Percentiles rank a stretch among this genome's conserved stretches.
Evolutionary conservation across 2,888 invertebrate species (phyloP).

Genomic region (Thereva nobilitata): DNA sequence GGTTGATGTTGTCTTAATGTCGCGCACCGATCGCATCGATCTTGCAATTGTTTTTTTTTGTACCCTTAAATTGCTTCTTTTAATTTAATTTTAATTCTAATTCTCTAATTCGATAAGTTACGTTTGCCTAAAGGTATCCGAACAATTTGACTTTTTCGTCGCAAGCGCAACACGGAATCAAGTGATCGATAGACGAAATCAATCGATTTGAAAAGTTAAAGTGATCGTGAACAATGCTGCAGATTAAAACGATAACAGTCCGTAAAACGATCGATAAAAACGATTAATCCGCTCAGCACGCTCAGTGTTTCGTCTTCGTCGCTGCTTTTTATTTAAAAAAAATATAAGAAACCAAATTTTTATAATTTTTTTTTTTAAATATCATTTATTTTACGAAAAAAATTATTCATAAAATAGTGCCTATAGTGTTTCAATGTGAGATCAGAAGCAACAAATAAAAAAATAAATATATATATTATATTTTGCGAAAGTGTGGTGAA

Average conservation of each 20-base stretch:
- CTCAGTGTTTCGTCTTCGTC: slow-evolving; percentile 22
- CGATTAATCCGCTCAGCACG: slow-evolving; percentile 9
- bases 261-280: slow-evolving; percentile 24
- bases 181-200: slow-evolving; percentile 11
- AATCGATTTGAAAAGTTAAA: slow-evolving; percentile 17
- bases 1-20: slow-evolving; percentile 18
- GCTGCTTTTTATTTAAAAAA: slow-evolving; percentile 1
- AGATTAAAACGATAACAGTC: slow-evolving; percentile 11
- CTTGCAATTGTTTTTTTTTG: slow-evolving; percentile 6
- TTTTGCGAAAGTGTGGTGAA: slow-evolving; percentile 17
- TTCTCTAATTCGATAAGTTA: neutral
- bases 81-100: slow-evolving; percentile 9
- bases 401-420: no score
- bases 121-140: no score
- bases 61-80: neutral
- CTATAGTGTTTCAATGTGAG: no score
- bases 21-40: neutral
- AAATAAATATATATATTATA: no score
- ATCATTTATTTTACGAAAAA: no score
- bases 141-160: neutral
- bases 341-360: no score
- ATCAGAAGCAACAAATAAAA: no score
- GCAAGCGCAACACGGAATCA: neutral
- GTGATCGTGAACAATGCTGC: slow-evolving; percentile 3
- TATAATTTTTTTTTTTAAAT: no score